These are phyloP conservation scores for Eriocheir sinensis DNA, from an alignment of 1,140 invertebrate species.

Conservation along the genomic window DNA sequence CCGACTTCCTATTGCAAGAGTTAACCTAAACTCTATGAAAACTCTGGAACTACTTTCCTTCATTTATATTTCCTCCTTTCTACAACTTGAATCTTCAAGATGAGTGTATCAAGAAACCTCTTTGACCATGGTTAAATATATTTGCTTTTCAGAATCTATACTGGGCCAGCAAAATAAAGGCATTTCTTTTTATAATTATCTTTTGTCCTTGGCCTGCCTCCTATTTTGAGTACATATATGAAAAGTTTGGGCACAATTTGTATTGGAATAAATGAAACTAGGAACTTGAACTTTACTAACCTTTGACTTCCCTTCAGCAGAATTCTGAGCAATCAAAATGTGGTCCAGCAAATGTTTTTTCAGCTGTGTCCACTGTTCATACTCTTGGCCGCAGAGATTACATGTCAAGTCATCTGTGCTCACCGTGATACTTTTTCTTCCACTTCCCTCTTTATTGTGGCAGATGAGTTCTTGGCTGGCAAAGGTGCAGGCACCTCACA, in stretches of 20 bases:
- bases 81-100: too few species aligned
- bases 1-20: too few species aligned
- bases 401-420: conserved; percentile 73
- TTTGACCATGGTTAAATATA: too few species aligned
- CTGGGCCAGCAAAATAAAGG: too few species aligned
- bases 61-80: too few species aligned
- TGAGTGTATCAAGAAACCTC: too few species aligned
- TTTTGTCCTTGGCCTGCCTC: too few species aligned
- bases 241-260: background rate
- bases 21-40: too few species aligned
- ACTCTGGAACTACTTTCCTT: too few species aligned
- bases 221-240: background rate
- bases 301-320: conserved; percentile 45
- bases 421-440: conserved; percentile 49
- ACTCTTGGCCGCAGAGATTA: conserved; percentile 69
- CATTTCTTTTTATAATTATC: too few species aligned
- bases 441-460: conserved; percentile 52
- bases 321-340: conserved; percentile 69
- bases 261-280: background rate
- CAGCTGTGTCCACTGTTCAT: conserved; percentile 65
- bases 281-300: conserved; percentile 55
- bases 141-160: too few species aligned
- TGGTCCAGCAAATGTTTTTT: conserved; percentile 72
- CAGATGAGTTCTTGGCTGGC: background rate
- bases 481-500: background rate